Base-by-base conservation (phyloP, 2,797 vertebrate species). In the Peromyscus melanophrys region DNA sequence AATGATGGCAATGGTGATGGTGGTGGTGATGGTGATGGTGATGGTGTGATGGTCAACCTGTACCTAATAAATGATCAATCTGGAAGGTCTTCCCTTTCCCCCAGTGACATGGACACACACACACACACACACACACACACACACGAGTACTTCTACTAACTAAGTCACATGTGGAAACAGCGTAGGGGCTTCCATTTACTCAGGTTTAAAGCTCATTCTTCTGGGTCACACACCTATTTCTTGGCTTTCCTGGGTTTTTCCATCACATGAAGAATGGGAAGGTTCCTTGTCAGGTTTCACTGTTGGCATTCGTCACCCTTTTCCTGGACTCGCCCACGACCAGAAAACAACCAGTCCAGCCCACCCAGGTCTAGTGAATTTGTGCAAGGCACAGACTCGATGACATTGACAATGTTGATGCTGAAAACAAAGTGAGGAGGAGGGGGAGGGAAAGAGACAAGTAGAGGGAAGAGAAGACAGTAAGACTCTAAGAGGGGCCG, bases 261-360 rank as follows among this genome's bases (percentile, higher is more conserved):
- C 29, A 0, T 8, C 37, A 16, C 5, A 1, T 16, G 29, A 29
- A n/a, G 40, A 61, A 4, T 9, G 34, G n/a, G 6, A 49, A 37
- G 43, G 13, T 29, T 83, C 19, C 14, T 4, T 1, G 4, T 0
- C 14, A 21, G 4, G 34, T 43, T 80, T 31, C 31, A 16, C 23
- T 9, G 17, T 4, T 9, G 2, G 17, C 2, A 2, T 29, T 16
- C 27, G 1, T 23, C 63, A 14, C 43, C 76, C 65, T 1, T 16
- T 6, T 52, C 46, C 89, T 31, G 29, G 23, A 43, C 49, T 14
- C 81, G 49, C 34, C 37, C 55, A n/a, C 10, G 4, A 17, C 10
- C 52, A 6, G 43, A 81, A 82, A 75, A 21, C 13, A 11, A 25
- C 40, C 37, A 34, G 69, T 9, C 27, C 19, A 23, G 0, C 29